Conservation (phyloP, 2,113 vertebrate species). For the Calidris pygmaea region DNA sequence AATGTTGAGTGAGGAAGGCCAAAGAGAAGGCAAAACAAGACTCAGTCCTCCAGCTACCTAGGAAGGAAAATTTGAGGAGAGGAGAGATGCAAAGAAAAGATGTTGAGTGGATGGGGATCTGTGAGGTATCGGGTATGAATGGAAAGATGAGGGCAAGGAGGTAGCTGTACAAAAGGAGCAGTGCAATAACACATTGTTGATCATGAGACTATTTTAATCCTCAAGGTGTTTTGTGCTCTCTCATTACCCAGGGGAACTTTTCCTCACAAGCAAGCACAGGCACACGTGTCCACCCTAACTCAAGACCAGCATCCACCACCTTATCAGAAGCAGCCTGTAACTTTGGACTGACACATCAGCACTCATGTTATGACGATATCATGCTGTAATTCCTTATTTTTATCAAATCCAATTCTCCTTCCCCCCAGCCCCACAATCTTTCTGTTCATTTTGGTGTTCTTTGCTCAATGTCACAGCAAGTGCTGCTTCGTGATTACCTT, state of each 20-base stretch:
- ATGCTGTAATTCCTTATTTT: neutral
- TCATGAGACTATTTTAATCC: neutral
- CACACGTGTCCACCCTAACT: fast-evolving
- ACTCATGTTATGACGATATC: fast-evolving
- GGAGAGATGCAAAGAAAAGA: neutral
- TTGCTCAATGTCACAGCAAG: conserved; percentile 52
- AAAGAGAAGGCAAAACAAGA: neutral
- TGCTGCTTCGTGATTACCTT: conserved; percentile 34
- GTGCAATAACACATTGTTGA: neutral
- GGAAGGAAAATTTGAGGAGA: neutral
- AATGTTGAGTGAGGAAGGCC: neutral
- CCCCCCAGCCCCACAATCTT: neutral
- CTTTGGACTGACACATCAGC: neutral
- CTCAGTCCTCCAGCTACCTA: neutral
- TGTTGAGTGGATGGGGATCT: neutral
- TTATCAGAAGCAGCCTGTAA: neutral
- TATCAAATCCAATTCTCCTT: neutral
- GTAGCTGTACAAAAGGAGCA: fast-evolving
- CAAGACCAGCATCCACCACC: neutral
- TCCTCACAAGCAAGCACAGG: neutral
- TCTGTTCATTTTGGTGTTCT: neutral
- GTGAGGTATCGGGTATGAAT: neutral
- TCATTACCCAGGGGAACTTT: neutral
- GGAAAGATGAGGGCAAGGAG: neutral
- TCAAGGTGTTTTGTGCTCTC: fast-evolving